These are phyloP conservation scores for Ichneumoninae sp. DNA, from an alignment of 2,888 invertebrate species.

Conservation along the genomic window DNA sequence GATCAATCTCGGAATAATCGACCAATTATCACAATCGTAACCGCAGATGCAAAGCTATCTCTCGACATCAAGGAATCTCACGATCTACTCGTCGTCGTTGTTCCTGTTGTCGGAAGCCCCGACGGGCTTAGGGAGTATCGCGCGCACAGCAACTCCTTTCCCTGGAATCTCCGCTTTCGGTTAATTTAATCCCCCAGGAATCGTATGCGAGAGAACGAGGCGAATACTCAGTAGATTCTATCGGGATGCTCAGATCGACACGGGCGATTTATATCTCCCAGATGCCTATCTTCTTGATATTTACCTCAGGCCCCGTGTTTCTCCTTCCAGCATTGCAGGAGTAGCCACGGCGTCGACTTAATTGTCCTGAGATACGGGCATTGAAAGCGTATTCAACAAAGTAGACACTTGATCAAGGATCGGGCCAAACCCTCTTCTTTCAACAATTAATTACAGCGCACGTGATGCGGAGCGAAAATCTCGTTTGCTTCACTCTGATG, in stretches of 20 bases:
- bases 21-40: conserved; percentile 82
- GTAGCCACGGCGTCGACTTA: conserved; percentile 51
- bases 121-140: conserved; percentile 13
- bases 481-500: conserved; percentile 12
- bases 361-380: conserved; percentile 52
- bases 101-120: conserved; percentile 29
- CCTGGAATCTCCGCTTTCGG: conserved; percentile 45
- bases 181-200: conserved; percentile 66
- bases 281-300: conserved; percentile 78
- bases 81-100: conserved; percentile 49
- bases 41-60: conserved; percentile 82
- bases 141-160: conserved; percentile 28
- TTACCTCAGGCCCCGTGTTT: conserved; percentile 72
- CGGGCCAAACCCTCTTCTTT: conserved; percentile 49
- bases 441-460: conserved; percentile 59
- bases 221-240: conserved; percentile 64
- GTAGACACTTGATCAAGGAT: conserved; percentile 55
- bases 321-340: conserved; percentile 1
- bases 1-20: conserved; percentile 70
- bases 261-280: conserved; percentile 78
- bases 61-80: conserved; percentile 76
- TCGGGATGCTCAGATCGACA: conserved; percentile 74
- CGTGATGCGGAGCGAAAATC: conserved; percentile 25
- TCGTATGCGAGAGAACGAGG: conserved; percentile 50
- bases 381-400: conserved; percentile 40